Evolutionary conservation across 2,888 invertebrate species (phyloP).

Genomic region (Petrophora chlorosata): DNA sequence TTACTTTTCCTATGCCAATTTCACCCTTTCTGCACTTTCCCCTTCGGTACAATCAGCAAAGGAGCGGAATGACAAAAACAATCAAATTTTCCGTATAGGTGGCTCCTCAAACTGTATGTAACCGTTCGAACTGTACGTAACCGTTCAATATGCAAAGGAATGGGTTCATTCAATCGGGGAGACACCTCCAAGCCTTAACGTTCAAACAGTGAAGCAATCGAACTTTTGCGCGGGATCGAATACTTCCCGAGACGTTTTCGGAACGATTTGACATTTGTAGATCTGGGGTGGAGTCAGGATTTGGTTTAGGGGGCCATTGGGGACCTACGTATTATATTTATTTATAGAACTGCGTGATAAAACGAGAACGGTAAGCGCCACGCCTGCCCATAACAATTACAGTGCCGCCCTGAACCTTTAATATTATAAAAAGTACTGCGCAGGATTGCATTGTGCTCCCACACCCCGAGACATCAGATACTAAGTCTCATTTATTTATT

Average conservation of each 20-base stretch:
- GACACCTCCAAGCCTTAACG: constrained; percentile 16
- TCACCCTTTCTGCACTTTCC: neutral
- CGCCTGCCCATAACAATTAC: no score
- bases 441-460: no score
- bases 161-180: constrained; percentile 21
- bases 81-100: constrained; percentile 13
- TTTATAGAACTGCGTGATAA: no score
- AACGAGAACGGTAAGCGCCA: no score
- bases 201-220: constrained; percentile 33
- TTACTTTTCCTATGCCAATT: no score
- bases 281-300: neutral
- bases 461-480: no score
- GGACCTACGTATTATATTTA: no score
- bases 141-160: constrained; percentile 19
- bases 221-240: constrained; percentile 32
- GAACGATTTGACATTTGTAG: constrained; percentile 22
- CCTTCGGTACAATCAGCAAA: neutral
- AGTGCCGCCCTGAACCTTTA: no score
- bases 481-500: no score
- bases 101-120: constrained; percentile 1
- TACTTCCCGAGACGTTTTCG: constrained; percentile 15
- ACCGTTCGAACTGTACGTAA: constrained; percentile 3
- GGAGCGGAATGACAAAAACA: constrained; percentile 6
- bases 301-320: neutral
- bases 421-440: no score